A percentile compares a stretch with the other conserved stretches of the same genome.
Conservation (phyloP, 2,113 vertebrate species). For the Urocitellus parryii region DNA sequence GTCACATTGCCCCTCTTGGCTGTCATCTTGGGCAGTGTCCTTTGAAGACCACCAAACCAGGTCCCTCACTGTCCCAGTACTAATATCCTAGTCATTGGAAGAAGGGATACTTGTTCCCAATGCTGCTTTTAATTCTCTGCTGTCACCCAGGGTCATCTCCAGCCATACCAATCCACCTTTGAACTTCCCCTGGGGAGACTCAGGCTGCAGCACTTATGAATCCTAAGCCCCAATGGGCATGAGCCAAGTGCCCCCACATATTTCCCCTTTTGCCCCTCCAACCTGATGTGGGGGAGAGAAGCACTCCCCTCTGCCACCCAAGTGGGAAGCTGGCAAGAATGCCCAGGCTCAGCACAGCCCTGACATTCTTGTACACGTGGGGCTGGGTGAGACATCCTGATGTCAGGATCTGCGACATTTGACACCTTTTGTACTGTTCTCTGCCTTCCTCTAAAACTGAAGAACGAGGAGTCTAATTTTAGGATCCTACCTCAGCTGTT, state of each 20-base stretch:
- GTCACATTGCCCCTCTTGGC: not conserved
- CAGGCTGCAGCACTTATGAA: not conserved
- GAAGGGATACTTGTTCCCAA: not conserved
- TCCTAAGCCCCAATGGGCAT: not conserved
- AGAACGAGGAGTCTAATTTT: not conserved
- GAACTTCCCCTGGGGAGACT: not conserved
- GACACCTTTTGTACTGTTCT: not conserved
- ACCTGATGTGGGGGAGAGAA: not conserved
- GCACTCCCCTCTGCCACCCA: too few species aligned
- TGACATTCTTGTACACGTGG: not conserved
- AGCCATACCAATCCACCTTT: not conserved
- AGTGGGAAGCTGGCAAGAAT: fast-evolving
- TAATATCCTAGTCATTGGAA: not conserved
- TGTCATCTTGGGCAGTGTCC: not conserved
- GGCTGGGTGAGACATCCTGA: not conserved
- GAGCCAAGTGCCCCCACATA: not conserved
- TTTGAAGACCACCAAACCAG: not conserved
- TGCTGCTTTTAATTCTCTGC: not conserved
- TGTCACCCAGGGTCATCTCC: not conserved
- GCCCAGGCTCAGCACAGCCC: not conserved
- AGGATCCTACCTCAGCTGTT: not conserved
- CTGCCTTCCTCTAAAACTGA: not conserved
- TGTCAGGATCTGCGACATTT: not conserved
- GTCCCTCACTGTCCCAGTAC: not conserved
- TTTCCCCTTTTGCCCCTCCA: not conserved